Evolutionary conservation across 1,140 invertebrate species (phyloP), one percentile per base, ranked within the genome.

Genomic region (Bombus pascuorum): DNA sequence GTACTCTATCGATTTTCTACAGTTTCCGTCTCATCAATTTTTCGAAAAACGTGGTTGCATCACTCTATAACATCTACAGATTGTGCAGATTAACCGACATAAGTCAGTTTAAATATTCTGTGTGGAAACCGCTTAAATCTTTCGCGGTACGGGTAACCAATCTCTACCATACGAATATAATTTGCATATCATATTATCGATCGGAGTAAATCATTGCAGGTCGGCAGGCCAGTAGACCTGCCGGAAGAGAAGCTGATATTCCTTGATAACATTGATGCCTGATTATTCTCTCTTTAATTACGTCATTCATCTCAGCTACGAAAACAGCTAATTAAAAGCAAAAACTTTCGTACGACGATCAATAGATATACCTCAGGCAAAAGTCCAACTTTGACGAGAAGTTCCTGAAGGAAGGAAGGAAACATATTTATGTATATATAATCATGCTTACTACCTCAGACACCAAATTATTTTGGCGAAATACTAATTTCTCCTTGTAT

Each of bases 171-270:
- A 81, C 73, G 89, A 89, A 88, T 86, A 86, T 90, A 91, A 89
- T 91, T 91, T 91, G 87, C 89, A 91, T 91, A 90, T 90, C 90
- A 87, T 89, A 91, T 91, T 87, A 89, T 88, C 89, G 90, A 91
- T 86, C 90, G 86, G 71, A 87, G 87, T 90, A 90, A 91, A 91
- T 91, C 89, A 87, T 90, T 86, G 83, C 73, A 79, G 83, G 87
- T 89, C 89, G 89, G 73, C 79, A 86, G 85, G 74, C 68, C 53
- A 73, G 79, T 85, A 80, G 57, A 86, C 32, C 73, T 89, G 90
- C 86, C 89, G 87, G 89, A 91, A 90, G 87, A 65, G 70, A 85
- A 78, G 79, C 78, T 78, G 86, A 86, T 79, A 79, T 85, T 72
- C 65, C 62, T 44, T 39, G 81, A 76, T 87, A 86, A 89, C 89